phyloP scores from a whole-genome alignment of 2,888 invertebrate genomes.

The Nemotelus pantherinus region DNA sequence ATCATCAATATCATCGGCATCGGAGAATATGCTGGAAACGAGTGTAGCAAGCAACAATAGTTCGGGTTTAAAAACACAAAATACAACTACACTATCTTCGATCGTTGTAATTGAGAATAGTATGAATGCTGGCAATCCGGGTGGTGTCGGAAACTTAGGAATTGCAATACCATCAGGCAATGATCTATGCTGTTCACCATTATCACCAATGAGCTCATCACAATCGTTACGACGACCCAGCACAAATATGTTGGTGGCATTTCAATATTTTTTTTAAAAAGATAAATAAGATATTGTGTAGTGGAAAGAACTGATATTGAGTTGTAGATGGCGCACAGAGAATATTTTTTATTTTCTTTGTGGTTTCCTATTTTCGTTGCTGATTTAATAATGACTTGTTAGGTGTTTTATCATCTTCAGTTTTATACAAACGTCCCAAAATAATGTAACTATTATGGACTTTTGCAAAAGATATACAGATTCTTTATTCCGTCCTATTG shows the following conservation, averaged over 20 bases:
- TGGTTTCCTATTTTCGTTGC: background rate
- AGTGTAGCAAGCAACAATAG: slow-evolving; percentile 54
- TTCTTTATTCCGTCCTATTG: too few species aligned
- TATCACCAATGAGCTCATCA: slow-evolving; percentile 62
- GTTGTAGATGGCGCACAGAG: slow-evolving; percentile 31
- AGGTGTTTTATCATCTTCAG: too few species aligned
- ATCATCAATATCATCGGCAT: slow-evolving; percentile 34
- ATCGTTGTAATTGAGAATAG: slow-evolving; percentile 38
- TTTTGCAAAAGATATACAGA: too few species aligned
- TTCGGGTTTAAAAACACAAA: slow-evolving; percentile 52
- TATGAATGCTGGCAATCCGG: slow-evolving; percentile 26
- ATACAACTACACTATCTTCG: slow-evolving; percentile 29
- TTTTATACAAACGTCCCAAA: too few species aligned
- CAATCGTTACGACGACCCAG: slow-evolving; percentile 65
- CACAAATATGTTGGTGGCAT: slow-evolving; percentile 64
- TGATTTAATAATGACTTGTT: too few species aligned
- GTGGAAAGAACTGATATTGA: background rate
- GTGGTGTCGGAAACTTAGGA: slow-evolving; percentile 39
- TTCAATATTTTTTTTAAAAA: slow-evolving; percentile 47
- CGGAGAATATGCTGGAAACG: slow-evolving; percentile 28
- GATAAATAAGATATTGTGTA: slow-evolving; percentile 15
- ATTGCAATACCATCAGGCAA: slow-evolving; percentile 52
- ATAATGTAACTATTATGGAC: too few species aligned
- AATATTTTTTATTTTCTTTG: slow-evolving; percentile 48
- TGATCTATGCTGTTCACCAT: slow-evolving; percentile 54